Conservation (phyloP, 2,797 vertebrate species). For the Amniataba percoides region DNA sequence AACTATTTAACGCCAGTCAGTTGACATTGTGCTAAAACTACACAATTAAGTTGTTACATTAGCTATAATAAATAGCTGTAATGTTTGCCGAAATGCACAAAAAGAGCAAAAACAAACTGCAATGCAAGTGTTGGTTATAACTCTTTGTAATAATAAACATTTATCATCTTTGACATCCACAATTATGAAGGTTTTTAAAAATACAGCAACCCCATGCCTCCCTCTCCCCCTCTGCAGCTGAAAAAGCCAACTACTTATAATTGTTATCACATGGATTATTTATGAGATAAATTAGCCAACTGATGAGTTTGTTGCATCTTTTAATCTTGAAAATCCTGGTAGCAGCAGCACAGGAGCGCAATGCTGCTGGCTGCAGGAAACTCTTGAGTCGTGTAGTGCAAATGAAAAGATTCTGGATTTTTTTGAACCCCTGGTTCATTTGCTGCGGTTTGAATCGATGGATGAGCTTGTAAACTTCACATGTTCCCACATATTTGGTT, state of each 20-base stretch:
- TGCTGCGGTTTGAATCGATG: neutral
- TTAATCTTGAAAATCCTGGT: neutral
- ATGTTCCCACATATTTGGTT: too few relatives aligned
- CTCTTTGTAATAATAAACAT: too few relatives aligned
- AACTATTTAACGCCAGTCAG: too few relatives aligned
- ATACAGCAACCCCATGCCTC: too few relatives aligned
- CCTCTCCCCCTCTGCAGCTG: too few relatives aligned
- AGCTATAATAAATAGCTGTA: neutral
- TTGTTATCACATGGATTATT: neutral
- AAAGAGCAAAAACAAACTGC: neutral
- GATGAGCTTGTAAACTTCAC: neutral
- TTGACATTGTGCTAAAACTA: too few relatives aligned
- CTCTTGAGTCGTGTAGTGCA: too few relatives aligned
- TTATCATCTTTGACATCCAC: too few relatives aligned
- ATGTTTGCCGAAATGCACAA: neutral
- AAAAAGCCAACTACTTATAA: neutral
- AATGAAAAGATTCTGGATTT: neutral
- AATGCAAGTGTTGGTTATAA: too few relatives aligned
- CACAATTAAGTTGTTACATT: too few relatives aligned
- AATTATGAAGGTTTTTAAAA: too few relatives aligned
- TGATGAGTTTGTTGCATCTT: neutral
- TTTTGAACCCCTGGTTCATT: neutral
- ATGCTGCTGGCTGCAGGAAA: neutral
- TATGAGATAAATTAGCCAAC: neutral
- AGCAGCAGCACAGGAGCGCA: neutral